Evolutionary conservation across 2,113 vertebrate species (phyloP).

Genomic region (Pseudorhombus dupliciocellatus): DNA sequence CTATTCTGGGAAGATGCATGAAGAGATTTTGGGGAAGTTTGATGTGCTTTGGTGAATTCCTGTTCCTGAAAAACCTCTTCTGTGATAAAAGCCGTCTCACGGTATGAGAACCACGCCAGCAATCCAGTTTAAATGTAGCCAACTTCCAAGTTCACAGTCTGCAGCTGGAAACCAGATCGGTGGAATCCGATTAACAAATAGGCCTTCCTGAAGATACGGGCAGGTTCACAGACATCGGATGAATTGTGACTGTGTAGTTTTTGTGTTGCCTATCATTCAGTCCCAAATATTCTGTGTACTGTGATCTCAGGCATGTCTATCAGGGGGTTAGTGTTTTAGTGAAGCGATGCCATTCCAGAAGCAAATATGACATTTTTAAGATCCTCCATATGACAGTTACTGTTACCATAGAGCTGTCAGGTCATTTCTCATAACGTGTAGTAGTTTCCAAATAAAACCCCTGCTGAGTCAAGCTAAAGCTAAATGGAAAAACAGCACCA

Average conservation of each 20-base stretch:
- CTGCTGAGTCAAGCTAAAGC: constrained; percentile 26
- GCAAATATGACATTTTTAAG: not conserved
- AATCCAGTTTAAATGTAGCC: constrained; percentile 61
- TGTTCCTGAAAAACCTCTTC: constrained; percentile 11
- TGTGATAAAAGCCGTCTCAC: constrained; percentile 13
- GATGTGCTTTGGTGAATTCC: constrained; percentile 8
- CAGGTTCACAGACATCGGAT: not conserved
- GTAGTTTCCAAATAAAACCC: not conserved
- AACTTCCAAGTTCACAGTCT: constrained; percentile 11
- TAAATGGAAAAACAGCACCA: not conserved
- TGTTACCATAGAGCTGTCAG: not conserved
- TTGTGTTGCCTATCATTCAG: constrained; percentile 4
- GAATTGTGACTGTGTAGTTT: constrained; percentile 7
- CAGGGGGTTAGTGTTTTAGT: not conserved
- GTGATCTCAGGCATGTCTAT: not conserved
- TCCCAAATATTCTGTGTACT: not conserved
- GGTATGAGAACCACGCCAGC: constrained; percentile 58
- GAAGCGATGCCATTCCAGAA: not conserved
- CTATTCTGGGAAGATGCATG: not conserved
- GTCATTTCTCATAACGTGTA: not conserved
- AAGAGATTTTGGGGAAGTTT: not conserved
- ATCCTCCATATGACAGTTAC: not conserved
- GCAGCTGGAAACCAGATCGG: constrained; percentile 35
- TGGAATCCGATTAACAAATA: constrained; percentile 24
- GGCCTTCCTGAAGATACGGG: constrained; percentile 8